Evolutionary conservation across 2,888 invertebrate species (phyloP), one percentile per base, ranked within the genome.

Genomic region (Sinotaia quadrata): DNA sequence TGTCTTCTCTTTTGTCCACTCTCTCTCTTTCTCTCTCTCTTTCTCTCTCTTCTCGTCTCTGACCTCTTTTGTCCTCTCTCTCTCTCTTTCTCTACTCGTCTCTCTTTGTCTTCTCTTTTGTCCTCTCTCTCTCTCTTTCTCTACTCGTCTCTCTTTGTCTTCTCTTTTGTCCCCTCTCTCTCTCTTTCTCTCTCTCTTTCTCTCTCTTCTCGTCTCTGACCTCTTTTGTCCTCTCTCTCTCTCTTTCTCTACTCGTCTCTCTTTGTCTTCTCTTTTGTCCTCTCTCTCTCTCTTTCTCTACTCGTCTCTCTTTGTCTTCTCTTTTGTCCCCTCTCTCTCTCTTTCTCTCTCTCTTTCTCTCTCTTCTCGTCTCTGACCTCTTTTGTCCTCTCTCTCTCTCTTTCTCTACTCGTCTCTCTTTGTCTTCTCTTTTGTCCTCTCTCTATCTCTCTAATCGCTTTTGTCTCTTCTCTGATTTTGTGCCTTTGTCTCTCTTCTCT

Each of bases 121-220:
- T 3, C 24, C 27, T 59, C 41, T 59, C 7, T 59, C 27, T 59
- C 41, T 59, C 27, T 59, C 15, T 59, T 41, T 59, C 21, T 59
- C 59, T 59, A 4, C 41, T 18, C 41, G 8, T 59, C 41, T 59
- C 41, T 59, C 27, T 59, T 18, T 57, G 36, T 57, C 15, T 57
- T 24, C 37, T 24, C 18, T n/a, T 31, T 56, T 2, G 10, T 41
- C 41, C n/a, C n/a, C n/a, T n/a, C n/a, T n/a, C n/a, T n/a, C n/a
- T n/a, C n/a, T n/a, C n/a, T n/a, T n/a, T n/a, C n/a, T n/a, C n/a
- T n/a, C n/a, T n/a, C n/a, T n/a, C n/a, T n/a, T n/a, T n/a, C n/a
- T n/a, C n/a, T n/a, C n/a, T n/a, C n/a, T n/a, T n/a, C n/a, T n/a
- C n/a, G n/a, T n/a, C n/a, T n/a, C n/a, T n/a, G n/a, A n/a, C n/a